These are phyloP conservation scores for Pyrocoelia pectoralis DNA, from an alignment of 2,888 invertebrate genomes.

Conservation along the genomic window DNA sequence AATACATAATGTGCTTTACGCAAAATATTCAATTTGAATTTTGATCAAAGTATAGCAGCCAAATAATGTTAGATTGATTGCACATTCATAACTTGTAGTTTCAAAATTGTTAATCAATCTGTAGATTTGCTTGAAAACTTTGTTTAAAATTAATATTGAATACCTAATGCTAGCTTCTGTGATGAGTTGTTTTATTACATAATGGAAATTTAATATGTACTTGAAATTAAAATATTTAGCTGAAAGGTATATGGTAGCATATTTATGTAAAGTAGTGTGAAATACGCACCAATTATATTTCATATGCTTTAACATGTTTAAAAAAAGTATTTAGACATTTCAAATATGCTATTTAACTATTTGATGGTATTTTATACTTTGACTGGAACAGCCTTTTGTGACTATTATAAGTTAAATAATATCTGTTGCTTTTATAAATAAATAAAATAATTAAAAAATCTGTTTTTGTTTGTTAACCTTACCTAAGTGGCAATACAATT, in stretches of 20 bases:
- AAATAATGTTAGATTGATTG: conserved; percentile 8
- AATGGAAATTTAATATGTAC: conserved; percentile 41
- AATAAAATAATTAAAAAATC: background rate
- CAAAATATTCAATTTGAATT: conserved; percentile 33
- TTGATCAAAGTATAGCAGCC: conserved; percentile 23
- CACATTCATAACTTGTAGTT: conserved; percentile 7
- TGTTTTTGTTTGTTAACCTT: no score
- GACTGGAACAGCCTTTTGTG: conserved; percentile 1
- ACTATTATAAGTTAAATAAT: background rate
- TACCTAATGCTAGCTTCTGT: conserved; percentile 58
- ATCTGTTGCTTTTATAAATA: conserved; percentile 17
- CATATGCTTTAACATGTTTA: conserved; percentile 26
- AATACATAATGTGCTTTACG: conserved; percentile 50
- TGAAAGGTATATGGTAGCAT: conserved; percentile 47
- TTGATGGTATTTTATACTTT: conserved; percentile 20
- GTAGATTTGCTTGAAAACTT: conserved; percentile 29
- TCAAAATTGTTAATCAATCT: conserved; percentile 6
- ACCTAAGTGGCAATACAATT: no score
- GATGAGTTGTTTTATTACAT: conserved; percentile 55
- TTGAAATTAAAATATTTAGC: conserved; percentile 49
- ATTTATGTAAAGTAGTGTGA: conserved; percentile 50
- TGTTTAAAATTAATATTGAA: conserved; percentile 45
- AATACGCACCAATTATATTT: conserved; percentile 49
- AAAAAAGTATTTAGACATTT: conserved; percentile 15
- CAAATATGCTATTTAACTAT: conserved; percentile 12